Base-by-base conservation (phyloP, 1,140 invertebrate genomes). In the Trinorchestia longiramus region DNA sequence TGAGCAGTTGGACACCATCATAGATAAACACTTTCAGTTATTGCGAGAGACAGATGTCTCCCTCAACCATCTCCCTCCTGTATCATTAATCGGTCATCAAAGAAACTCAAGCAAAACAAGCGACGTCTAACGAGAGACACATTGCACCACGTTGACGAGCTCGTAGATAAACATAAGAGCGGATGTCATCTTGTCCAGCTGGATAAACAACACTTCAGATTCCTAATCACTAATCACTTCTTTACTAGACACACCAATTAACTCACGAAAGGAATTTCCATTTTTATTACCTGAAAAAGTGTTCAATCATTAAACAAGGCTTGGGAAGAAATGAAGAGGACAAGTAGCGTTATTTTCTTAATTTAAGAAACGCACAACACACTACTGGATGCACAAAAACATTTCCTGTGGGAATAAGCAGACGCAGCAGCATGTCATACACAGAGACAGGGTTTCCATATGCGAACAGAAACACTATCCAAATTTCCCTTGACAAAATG, bases 251-350 rank as follows among this genome's bases (percentile, higher is more conserved):
- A 90, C 88, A 90, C 23, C 88, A 42, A 45, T 43, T 47, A 3
- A 94, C 92, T 45, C 44, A 47, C 44, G 47, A 28, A 94, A 47
- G 92, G 43, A 94, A 94, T 94, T 94, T 94, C 92, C 92, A 94
- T 94, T 45, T 94, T 44, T 45, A 40, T 94, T 94, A 94, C 92
- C 92, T 94, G 92, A 40, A 94, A 94, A 94, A 45, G 47, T 94
- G 43, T 42, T 17, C 19, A 91, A 41, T 43, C 17, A 91, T 19
- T 42, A 91, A 4, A 43, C 11, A 91, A 19, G 41, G 62, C 28
- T 6, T 11, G 8, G 47, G 47, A 3, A 77, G 8, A 77, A 77
- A 19, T 19, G 28, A 77, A 77, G 36, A 77, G 15, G 28, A 77
- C 11, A 77, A 77, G 28, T 28, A 77, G 36, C 28, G 1, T 11